Evolutionary conservation across 2,888 invertebrate genomes (phyloP), one percentile per base, ranked within the genome.

Genomic region (Sphaeridia pumilis): DNA sequence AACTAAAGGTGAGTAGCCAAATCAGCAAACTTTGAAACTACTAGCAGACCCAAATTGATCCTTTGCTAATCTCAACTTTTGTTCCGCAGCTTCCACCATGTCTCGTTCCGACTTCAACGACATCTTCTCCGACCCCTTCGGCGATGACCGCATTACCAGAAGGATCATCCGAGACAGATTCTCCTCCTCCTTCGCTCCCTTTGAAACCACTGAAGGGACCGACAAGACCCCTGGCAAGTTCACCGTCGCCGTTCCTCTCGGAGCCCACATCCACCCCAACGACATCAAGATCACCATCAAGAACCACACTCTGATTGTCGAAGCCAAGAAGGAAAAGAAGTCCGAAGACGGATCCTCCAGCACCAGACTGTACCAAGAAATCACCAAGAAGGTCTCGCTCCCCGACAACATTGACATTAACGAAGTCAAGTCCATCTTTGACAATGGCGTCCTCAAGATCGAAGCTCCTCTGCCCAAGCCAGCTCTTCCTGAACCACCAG

Each of bases 391-490:
- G 41, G 63, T 65, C 36, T 60, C 64, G 2, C 49, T 67, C 17
- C 67, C 67, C 2, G 63, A 65, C 21, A 58, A 59, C 26, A 51
- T 67, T 10, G 63, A 67, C 24, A 17, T 46, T 2, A 47, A 57
- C 3, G 56, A 58, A 26, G 54, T 67, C 42, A 66, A 66, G 47
- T 64, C 65, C 5, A 38, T 59, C 22, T 47, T 66, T 24, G 50
- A 55, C 3, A 63, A 66, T 25, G 67, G 67, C 17, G 46, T 64
- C 20, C 52, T 67, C n/a, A 58, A 57, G 22, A 61, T 67, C 49
- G 66, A 67, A 46, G 67, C 65, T 14, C 60, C 66, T 1, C 51
- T 63, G 20, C 54, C 54, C n/a, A 20, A n/a, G 17, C 17, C 34
- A 14, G 38, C 7, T 14, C 12, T 38, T 20, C 38, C 7, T 14